A percentile compares a stretch with the other conserved stretches of the same genome.
These are phyloP conservation scores for Pyrgilauda ruficollis DNA, from an alignment of 2,113 vertebrate species.

Conservation along the genomic window DNA sequence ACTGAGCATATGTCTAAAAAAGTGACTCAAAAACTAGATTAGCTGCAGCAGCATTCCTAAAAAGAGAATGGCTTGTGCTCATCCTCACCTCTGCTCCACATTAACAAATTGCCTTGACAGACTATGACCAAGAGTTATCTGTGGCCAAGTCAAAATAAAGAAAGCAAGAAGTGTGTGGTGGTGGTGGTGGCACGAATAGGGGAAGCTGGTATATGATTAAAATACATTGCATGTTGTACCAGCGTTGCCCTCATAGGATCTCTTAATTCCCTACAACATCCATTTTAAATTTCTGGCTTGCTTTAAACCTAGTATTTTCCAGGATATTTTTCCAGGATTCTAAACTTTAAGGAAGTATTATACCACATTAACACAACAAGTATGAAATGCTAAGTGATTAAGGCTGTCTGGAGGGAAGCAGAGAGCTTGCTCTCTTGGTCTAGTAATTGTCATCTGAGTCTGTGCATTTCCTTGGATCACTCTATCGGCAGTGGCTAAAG, in stretches of 20 bases:
- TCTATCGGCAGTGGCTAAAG: not conserved
- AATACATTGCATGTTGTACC: not conserved
- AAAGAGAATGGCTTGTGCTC: not conserved
- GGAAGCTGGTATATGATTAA: not conserved
- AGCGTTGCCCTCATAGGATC: not conserved
- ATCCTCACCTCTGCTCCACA: rapidly evolving
- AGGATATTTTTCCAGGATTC: not conserved
- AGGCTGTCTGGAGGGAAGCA: not conserved
- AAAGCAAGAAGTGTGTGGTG: not conserved
- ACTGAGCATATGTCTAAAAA: not conserved
- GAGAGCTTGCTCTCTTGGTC: not conserved
- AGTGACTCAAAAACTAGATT: not conserved
- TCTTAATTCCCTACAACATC: not conserved
- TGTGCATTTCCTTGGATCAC: not conserved
- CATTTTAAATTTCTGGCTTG: not conserved
- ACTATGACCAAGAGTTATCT: not conserved
- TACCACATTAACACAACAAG: not conserved
- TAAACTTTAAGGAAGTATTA: not conserved
- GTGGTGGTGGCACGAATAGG: not conserved
- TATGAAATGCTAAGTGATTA: not conserved
- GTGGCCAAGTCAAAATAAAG: not conserved
- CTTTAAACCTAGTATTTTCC: not conserved
- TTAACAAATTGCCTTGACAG: not conserved
- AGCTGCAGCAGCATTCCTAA: not conserved
- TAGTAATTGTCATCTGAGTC: not conserved